Evolutionary conservation across 2,888 invertebrate species (phyloP).

Genomic region (Platycheirus albimanus): DNA sequence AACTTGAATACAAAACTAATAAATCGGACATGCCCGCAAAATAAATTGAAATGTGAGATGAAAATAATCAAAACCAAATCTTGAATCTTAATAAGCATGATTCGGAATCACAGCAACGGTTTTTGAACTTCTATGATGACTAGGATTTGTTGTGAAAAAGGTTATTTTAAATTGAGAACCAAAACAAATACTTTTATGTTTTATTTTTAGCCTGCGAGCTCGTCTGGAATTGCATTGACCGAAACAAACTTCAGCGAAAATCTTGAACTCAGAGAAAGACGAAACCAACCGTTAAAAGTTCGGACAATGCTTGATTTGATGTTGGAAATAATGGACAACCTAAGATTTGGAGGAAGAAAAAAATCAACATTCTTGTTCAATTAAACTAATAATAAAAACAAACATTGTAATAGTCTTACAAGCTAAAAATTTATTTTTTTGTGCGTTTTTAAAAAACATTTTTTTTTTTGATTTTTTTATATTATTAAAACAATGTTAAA

Average conservation of each 20-base stretch:
- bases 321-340: slow-evolving; percentile 74
- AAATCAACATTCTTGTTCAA: too few relatives aligned
- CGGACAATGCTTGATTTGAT: slow-evolving; percentile 75
- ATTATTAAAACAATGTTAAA: slow-evolving; percentile 55
- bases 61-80: too few relatives aligned
- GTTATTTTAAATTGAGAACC: too few relatives aligned
- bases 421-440: slow-evolving; percentile 64
- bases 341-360: slow-evolving; percentile 62
- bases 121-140: too few relatives aligned
- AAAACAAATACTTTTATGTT: too few relatives aligned
- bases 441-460: slow-evolving; percentile 51
- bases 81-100: too few relatives aligned
- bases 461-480: slow-evolving; percentile 51
- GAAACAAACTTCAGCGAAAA: slow-evolving; percentile 1
- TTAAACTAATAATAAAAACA: slow-evolving; percentile 12
- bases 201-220: slow-evolving; percentile 7
- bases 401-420: slow-evolving; percentile 45
- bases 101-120: too few relatives aligned
- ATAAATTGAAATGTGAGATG: too few relatives aligned
- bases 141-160: too few relatives aligned
- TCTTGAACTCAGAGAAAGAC: neutral
- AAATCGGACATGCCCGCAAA: too few relatives aligned
- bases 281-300: slow-evolving; percentile 34
- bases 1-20: too few relatives aligned
- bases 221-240: slow-evolving; percentile 15